Base-by-base conservation (phyloP, 1,140 invertebrate species). In the Brachystomella parvula region DNA sequence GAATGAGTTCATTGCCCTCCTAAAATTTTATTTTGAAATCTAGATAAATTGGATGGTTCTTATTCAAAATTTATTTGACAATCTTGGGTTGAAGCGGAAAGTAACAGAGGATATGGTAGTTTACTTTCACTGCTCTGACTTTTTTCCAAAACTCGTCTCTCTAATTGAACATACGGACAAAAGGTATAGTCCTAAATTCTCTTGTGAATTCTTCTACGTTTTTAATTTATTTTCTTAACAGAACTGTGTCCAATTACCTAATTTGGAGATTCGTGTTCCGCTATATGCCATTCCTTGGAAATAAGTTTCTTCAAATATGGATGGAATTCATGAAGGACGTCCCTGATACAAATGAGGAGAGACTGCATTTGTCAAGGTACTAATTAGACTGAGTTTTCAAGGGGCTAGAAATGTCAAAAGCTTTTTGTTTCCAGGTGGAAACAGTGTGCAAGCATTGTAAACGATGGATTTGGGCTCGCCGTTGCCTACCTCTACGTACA, bases 211-310 rank as follows among this genome's bases (percentile, higher is more conserved):
- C 21, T 35, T 31, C 28, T 3, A 9, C 33, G n/a, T n/a, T 21
- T 30, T n/a, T 28, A 12, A 15, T 6, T 53, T 44, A 39, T 26
- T 30, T 61, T 47, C 62, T 60, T 67, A 63, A 6, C 64, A 79
- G 78, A 73, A 80, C 79, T 0, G 72, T 83, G 0, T 76, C 79
- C 9, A 83, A 84, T 70, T 84, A 83, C 68, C 63, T 84, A 21
- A 75, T 83, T 19, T 84, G 83, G 83, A 61, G 81, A 21, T 80
- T 83, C 64, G 76, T 83, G 32, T 80, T 80, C 68, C 79, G 80
- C 53, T 77, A 81, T 63, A 76, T 83, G 63, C 78, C 77, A 1
- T 82, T 81, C 70, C 74, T 83, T 53, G 81, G 81, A 1, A 76
- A 78, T 33, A 76, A 79, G 63, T 82, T 83, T 66, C 75, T 79